phyloP scores from a whole-genome alignment of 2,113 vertebrate species.

The Nothocercus julius region DNA sequence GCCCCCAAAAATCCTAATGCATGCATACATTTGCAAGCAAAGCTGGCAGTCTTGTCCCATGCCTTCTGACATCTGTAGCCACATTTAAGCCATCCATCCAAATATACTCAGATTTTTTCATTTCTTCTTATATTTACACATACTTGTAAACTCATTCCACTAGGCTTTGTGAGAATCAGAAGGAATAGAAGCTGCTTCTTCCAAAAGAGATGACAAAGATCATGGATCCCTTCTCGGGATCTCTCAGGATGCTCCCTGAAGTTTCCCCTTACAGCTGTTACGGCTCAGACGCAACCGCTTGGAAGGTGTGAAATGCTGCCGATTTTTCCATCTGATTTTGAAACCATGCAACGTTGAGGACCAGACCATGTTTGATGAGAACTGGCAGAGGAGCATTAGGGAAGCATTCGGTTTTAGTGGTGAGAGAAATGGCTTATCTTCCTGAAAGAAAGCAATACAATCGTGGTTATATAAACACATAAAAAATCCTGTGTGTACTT shows the following conservation, averaged over 20 bases:
- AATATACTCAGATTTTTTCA: background rate
- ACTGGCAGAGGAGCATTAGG: background rate
- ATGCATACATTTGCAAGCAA: conserved; percentile 44
- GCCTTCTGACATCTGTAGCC: background rate
- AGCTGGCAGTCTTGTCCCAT: background rate
- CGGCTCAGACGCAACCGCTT: conserved; percentile 47
- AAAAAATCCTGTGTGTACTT: background rate
- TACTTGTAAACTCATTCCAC: background rate
- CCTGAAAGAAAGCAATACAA: conserved; percentile 56
- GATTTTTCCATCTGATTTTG: conserved; percentile 45
- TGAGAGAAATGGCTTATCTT: background rate
- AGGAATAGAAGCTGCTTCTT: background rate
- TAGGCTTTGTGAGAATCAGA: background rate
- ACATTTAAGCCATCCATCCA: background rate
- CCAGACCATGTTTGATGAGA: background rate
- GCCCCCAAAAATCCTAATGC: background rate
- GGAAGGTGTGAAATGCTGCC: conserved; percentile 51
- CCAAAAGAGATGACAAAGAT: background rate
- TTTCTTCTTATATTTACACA: conserved; percentile 2
- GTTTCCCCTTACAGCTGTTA: conserved; percentile 45
- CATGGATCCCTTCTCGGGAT: background rate
- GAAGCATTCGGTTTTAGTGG: background rate
- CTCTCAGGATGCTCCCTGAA: conserved; percentile 7
- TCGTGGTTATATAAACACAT: background rate
- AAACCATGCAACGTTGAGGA: background rate